A percentile compares a stretch with the other conserved stretches of the same genome.
Conservation (phyloP, 1,140 invertebrate genomes). For the Wiebesia pumilae region DNA sequence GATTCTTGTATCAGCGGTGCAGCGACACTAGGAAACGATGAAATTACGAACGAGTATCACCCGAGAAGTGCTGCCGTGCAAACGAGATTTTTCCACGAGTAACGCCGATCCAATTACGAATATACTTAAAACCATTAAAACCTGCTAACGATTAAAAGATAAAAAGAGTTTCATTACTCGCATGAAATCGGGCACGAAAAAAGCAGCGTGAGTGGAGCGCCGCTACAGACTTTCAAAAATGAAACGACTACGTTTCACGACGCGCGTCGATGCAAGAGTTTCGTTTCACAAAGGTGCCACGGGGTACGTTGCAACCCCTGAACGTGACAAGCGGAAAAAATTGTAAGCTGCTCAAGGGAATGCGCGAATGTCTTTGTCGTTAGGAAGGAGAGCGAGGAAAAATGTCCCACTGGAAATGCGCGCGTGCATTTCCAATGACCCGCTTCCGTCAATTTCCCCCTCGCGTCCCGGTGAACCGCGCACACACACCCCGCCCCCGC, state of each 20-base stretch:
- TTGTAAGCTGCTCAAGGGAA: too few relatives aligned
- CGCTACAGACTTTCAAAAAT: too few relatives aligned
- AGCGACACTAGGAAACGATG: not conserved
- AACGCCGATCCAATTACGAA: not conserved
- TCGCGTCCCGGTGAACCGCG: too few relatives aligned
- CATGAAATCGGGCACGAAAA: not conserved
- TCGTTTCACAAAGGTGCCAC: too few relatives aligned
- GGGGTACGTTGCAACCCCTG: not conserved
- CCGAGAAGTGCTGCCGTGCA: not conserved
- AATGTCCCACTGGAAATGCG: not conserved
- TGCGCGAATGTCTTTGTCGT: not conserved
- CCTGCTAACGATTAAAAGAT: not conserved
- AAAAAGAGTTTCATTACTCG: not conserved
- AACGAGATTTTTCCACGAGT: not conserved
- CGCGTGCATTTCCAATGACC: conserved; percentile 44
- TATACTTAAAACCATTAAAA: too few relatives aligned
- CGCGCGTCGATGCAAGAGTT: too few relatives aligned
- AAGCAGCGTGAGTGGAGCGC: not conserved
- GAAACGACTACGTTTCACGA: too few relatives aligned
- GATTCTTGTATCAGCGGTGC: not conserved
- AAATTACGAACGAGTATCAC: not conserved
- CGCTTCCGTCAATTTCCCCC: conserved; percentile 43
- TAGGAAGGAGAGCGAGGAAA: too few relatives aligned
- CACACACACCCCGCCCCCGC: too few relatives aligned
- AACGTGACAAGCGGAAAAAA: not conserved